phyloP scores from a whole-genome alignment of 2,888 invertebrate species.

The Penaeus monodon region DNA sequence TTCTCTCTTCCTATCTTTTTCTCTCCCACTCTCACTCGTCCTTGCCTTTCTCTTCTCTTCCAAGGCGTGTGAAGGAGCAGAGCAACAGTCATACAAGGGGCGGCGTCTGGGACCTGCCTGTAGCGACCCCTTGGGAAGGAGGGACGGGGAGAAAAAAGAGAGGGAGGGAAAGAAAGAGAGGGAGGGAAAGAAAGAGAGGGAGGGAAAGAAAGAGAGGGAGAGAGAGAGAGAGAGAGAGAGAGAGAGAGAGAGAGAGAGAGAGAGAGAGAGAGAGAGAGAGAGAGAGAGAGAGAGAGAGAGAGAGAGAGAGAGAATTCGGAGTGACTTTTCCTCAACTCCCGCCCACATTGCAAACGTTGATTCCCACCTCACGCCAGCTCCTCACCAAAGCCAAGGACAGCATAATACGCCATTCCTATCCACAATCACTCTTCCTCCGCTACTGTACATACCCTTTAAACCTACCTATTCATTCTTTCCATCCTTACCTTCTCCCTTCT shows the following conservation, averaged over 20 bases:
- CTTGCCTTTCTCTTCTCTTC: background rate
- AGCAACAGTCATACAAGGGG: no score
- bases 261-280: no score
- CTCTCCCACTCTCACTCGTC: constrained; percentile 7
- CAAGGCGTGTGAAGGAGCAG: background rate
- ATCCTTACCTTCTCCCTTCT: background rate
- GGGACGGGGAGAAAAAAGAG: background rate
- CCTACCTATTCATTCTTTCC: background rate
- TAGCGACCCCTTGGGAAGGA: no score
- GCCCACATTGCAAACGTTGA: no score
- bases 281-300: no score
- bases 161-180: background rate
- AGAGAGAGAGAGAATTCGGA: no score
- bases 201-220: background rate
- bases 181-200: background rate
- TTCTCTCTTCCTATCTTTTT: constrained; percentile 1
- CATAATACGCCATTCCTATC: background rate
- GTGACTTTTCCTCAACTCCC: no score
- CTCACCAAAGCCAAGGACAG: background rate
- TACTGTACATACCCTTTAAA: background rate
- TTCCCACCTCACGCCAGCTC: no score
- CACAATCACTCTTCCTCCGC: background rate
- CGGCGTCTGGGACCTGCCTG: no score
- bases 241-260: no score
- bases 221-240: background rate